phyloP scores from a whole-genome alignment of 2,113 vertebrate genomes.

The Syrmaticus mikado region DNA sequence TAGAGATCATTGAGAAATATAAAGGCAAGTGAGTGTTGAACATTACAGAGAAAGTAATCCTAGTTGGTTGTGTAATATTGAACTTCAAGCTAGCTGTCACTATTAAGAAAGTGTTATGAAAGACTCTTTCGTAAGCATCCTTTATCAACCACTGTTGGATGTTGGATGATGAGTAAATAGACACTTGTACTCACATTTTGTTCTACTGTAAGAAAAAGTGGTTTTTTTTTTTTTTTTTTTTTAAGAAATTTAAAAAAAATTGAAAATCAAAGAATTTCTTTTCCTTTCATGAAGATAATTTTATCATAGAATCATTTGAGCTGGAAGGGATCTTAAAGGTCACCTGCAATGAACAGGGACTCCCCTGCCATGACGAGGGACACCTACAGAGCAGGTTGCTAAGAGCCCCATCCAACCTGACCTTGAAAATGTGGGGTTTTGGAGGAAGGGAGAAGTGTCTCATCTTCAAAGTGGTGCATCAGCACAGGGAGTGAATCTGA shows the following conservation, averaged over 20 bases:
- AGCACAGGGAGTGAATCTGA: not conserved
- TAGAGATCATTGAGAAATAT: not conserved
- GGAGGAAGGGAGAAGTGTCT: not conserved
- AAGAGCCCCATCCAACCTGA: not conserved
- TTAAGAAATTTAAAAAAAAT: not conserved
- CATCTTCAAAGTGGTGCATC: not conserved
- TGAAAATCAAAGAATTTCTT: not conserved
- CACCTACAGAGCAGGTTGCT: not conserved
- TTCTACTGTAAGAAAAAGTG: not conserved
- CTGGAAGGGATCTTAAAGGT: too few relatives aligned
- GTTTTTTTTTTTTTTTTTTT: not conserved
- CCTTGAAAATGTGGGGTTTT: not conserved
- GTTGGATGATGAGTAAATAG: not conserved
- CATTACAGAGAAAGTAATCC: not conserved
- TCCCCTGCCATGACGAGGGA: too few relatives aligned
- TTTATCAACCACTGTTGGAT: not conserved
- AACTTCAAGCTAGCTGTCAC: not conserved
- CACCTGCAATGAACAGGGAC: too few relatives aligned
- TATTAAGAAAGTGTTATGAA: not conserved
- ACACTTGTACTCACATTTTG: not conserved
- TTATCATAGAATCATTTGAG: not conserved
- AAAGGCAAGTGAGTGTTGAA: not conserved
- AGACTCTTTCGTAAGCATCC: not conserved
- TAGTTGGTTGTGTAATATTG: not conserved
- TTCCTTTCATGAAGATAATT: not conserved